Evolutionary conservation across 1,140 invertebrate species (phyloP).

Genomic region (Listronotus bonariensis): DNA sequence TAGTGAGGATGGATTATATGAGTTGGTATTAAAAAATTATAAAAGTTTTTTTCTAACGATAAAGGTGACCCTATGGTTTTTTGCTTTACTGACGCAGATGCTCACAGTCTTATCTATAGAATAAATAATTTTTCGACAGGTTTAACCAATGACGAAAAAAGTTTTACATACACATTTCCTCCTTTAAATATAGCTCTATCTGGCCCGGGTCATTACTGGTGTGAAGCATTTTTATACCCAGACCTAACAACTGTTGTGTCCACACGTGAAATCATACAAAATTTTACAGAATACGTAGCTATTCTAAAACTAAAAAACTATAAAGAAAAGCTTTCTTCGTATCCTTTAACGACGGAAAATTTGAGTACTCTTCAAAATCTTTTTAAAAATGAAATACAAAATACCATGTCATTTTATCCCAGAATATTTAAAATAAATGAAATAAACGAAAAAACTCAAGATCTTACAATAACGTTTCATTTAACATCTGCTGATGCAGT

Average conservation of each 20-base stretch:
- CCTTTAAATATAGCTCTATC: constrained; percentile 15
- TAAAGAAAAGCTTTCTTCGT: constrained; percentile 13
- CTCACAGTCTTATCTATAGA: constrained; percentile 15
- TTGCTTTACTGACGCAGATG: constrained; percentile 36
- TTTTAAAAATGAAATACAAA: constrained; percentile 17
- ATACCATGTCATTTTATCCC: constrained; percentile 19
- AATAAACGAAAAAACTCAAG: constrained; percentile 22
- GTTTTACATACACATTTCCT: constrained; percentile 6
- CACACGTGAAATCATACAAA: constrained; percentile 14
- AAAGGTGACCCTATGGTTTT: constrained; percentile 22
- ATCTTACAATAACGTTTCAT: constrained; percentile 34
- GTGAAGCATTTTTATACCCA: constrained; percentile 39
- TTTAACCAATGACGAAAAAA: not conserved
- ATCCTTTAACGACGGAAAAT: constrained; percentile 24
- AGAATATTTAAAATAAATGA: constrained; percentile 34
- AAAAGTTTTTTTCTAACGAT: constrained; percentile 12
- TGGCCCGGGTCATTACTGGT: constrained; percentile 38
- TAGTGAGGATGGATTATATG: constrained; percentile 5
- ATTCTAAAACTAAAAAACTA: constrained; percentile 22
- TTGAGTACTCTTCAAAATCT: constrained; percentile 26
- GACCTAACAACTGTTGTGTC: constrained; percentile 13
- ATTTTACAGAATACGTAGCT: constrained; percentile 27
- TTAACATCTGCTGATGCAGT: constrained; percentile 22
- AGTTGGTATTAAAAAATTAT: constrained; percentile 18
- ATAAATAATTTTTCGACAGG: not conserved